Evolutionary conservation across 1,140 invertebrate genomes (phyloP).

Genomic region (Linepithema humile): DNA sequence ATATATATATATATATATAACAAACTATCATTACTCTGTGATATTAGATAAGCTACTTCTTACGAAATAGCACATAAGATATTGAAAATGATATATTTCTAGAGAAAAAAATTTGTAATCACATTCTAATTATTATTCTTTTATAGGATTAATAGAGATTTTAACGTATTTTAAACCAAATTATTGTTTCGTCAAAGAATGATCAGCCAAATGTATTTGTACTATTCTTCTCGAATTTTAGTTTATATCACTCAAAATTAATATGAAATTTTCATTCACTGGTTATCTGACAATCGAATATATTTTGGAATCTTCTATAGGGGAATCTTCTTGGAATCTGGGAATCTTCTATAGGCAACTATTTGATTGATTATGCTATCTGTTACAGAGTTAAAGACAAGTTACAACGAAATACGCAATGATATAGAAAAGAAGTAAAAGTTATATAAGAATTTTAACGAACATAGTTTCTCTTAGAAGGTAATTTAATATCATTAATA

Average conservation of each 20-base stretch:
- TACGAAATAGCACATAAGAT: neutral
- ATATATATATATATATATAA: too few relatives aligned
- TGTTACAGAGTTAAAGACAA: neutral
- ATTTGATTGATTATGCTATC: neutral
- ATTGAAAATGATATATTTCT: neutral
- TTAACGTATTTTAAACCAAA: neutral
- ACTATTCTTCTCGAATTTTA: neutral
- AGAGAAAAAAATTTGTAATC: neutral
- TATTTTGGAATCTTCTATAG: too few relatives aligned
- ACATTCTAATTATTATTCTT: neutral
- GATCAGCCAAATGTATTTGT: neutral
- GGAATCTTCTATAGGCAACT: neutral
- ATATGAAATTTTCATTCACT: neutral
- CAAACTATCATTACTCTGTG: too few relatives aligned
- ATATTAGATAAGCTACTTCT: too few relatives aligned
- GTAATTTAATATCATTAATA: constrained; percentile 5
- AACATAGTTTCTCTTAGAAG: neutral
- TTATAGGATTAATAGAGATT: neutral
- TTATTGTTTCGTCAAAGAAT: neutral
- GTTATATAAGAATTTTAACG: constrained; percentile 10
- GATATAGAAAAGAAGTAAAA: neutral
- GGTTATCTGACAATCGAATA: neutral
- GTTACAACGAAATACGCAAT: neutral
- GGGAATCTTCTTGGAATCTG: too few relatives aligned
- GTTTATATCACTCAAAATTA: neutral